These are phyloP conservation scores for Zaprionus davidi DNA, from an alignment of 1,140 invertebrate genomes.

Conservation along the genomic window DNA sequence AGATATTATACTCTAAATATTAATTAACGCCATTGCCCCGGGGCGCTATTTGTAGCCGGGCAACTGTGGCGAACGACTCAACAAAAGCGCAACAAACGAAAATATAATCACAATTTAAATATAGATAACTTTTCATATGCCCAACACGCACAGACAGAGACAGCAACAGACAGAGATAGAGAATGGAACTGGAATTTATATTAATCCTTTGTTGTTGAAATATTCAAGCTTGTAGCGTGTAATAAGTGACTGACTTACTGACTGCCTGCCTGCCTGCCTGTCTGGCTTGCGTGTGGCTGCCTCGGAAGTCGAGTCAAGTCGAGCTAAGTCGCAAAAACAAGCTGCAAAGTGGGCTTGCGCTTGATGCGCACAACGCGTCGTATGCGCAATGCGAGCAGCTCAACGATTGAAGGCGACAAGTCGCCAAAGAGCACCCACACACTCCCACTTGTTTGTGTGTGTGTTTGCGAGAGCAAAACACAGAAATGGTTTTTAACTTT, in stretches of 20 bases:
- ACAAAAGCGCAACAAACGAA: conserved; percentile 34
- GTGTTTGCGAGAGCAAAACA: conserved; percentile 52
- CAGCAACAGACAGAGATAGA: background rate
- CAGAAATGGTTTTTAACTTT: conserved; percentile 80
- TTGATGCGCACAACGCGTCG: conserved; percentile 58
- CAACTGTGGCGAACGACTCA: conserved; percentile 33
- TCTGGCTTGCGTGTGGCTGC: conserved; percentile 14
- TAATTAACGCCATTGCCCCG: conserved; percentile 60
- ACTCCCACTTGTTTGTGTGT: background rate
- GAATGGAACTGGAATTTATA: conserved; percentile 23
- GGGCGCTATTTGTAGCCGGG: conserved; percentile 58
- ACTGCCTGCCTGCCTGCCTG: conserved; percentile 35
- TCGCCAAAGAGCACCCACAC: conserved; percentile 52
- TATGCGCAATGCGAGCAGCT: conserved; percentile 64
- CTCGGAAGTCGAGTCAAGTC: conserved; percentile 5
- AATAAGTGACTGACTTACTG: conserved; percentile 48
- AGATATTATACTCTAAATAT: conserved; percentile 47
- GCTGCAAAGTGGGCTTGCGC: conserved; percentile 67
- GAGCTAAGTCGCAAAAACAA: conserved; percentile 39
- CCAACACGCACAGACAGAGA: conserved; percentile 22
- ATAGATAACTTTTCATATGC: conserved; percentile 50
- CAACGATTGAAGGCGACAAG: conserved; percentile 61
- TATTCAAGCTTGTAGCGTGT: conserved; percentile 36
- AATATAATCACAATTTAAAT: conserved; percentile 71
- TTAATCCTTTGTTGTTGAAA: conserved; percentile 68